These are phyloP conservation scores for Phragmatobia fuliginosa DNA, from an alignment of 2,888 invertebrate genomes.

Conservation along the genomic window DNA sequence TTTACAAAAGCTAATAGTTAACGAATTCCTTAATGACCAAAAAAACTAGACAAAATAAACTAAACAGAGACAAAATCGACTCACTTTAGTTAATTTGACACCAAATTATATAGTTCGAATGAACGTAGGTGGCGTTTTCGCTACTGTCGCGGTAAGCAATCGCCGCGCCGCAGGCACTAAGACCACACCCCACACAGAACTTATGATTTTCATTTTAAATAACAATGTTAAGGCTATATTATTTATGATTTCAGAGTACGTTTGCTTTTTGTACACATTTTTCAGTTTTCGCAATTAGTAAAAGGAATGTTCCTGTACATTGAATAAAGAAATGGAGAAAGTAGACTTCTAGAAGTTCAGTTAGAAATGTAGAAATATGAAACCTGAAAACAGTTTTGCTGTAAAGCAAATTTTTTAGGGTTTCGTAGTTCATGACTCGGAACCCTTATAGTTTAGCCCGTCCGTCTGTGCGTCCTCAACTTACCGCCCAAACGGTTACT, in stretches of 20 bases:
- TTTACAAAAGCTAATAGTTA: too few species aligned
- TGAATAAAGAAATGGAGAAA: background rate
- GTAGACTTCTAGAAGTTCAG: background rate
- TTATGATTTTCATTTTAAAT: constrained; percentile 6
- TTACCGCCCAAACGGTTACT: too few species aligned
- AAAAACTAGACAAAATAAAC: background rate
- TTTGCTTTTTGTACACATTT: background rate
- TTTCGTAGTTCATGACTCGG: too few species aligned
- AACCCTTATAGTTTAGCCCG: too few species aligned
- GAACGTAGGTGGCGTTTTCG: constrained; percentile 27
- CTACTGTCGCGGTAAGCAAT: constrained; percentile 50
- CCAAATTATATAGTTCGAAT: constrained; percentile 14
- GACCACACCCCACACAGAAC: constrained; percentile 47
- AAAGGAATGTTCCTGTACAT: background rate
- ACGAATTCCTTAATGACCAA: background rate
- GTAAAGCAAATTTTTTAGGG: too few species aligned
- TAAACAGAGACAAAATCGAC: background rate
- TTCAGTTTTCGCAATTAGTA: background rate
- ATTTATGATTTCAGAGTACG: background rate
- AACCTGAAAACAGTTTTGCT: too few species aligned
- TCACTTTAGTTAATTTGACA: constrained; percentile 1
- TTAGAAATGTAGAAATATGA: too few species aligned
- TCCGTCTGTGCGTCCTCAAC: too few species aligned
- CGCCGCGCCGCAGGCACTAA: constrained; percentile 58
- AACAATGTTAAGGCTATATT: background rate